Base-by-base conservation (phyloP, 2,888 invertebrate genomes). In the Eristalis tenax region DNA sequence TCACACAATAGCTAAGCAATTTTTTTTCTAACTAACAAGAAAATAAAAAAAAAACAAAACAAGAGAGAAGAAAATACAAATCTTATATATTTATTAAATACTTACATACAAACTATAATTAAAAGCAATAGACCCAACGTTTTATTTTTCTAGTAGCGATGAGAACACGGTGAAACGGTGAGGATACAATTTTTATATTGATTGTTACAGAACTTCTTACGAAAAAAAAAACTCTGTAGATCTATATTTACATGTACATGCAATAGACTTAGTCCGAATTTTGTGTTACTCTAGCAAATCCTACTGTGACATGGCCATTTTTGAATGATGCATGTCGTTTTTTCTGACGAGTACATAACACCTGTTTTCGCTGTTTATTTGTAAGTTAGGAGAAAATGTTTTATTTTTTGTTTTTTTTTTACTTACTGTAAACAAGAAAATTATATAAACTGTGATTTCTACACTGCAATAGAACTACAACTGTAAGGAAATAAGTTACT, bases 401-500 rank as follows among this genome's bases (percentile, higher is more conserved):
- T 38, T 70, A 75, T 63, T 63, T 75, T 15, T 43, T 43, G 13
- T 26, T 50, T 50, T 50, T 50, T 50, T 50, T 50, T 22, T 74
- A 50, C 38, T 77, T 50, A 83, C 38, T 74, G 63, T 81, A 75
- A 40, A 70, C 23, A 78, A 74, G 65, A 77, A 68, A 74, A 87
- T 35, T 35, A 56, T 63, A 66, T 64, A 64, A 70, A 75, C 88
- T 88, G 88, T 88, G 88, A 88, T 88, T 88, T 88, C 83, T 88
- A 88, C 84, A 84, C 83, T 88, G 88, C 88, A 88, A 88, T 88
- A 88, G 88, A 80, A 84, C 81, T 88, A 88, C 28, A 80, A 79
- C 75, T 26, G 26, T 88, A 88, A 88, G 83, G 56, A 84, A 84
- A 59, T 84, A 84, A 88, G 83, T 88, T 83, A 86, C 79, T 88